Base-by-base conservation (phyloP, 2,797 vertebrate genomes). In the Characodon lateralis region DNA sequence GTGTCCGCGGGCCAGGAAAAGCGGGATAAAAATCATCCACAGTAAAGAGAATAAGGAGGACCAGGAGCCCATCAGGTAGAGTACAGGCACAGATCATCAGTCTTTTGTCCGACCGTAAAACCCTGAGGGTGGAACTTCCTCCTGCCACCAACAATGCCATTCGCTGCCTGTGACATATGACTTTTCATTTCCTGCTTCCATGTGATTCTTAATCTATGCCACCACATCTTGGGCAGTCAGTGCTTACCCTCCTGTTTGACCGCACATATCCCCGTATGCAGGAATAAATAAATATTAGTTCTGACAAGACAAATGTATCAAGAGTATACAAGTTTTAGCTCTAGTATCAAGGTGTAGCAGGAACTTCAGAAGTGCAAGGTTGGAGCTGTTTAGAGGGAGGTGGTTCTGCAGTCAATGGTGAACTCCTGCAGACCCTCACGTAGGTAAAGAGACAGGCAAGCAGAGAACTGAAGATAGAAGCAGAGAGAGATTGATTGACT, bases 11-110 rank as follows among this genome's bases (percentile, higher is more conserved):
- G 98, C 98, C 82, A 98, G 98, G 93, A 99, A 99, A 92, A 99
- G 98, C 72, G 98, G 98, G 79, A 98, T 99, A 94, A 97, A 99
- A 96, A 98, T 99, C 95, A 97, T 98, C 83, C 98, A 99, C 96
- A 99, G 98, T 93, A 99, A 99, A 93, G 98, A 99, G 91, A 98
- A 99, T 94, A 99, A 99, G 90, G 98, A 99, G 88, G 98, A 99
- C 93, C 98, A 99, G 93, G 98, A 99, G 82, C 98, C 98, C n/a
- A 99, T 99, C 96, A 99, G 98, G 98, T 99, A 94, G 76, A 78
- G 76, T 65, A 51, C 83, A 74, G 73, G 85, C 83, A 79, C 78
- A 66, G 46, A 80, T 83, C 88, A 86, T 88, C 87, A 50, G 71
- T 89, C 88, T 85, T 88, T 75, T 80, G 76, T 80, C 78, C 63